A percentile compares a stretch with the other conserved stretches of the same genome.
phyloP scores from a whole-genome alignment of 2,113 vertebrate species.

The Vulpes vulpes region DNA sequence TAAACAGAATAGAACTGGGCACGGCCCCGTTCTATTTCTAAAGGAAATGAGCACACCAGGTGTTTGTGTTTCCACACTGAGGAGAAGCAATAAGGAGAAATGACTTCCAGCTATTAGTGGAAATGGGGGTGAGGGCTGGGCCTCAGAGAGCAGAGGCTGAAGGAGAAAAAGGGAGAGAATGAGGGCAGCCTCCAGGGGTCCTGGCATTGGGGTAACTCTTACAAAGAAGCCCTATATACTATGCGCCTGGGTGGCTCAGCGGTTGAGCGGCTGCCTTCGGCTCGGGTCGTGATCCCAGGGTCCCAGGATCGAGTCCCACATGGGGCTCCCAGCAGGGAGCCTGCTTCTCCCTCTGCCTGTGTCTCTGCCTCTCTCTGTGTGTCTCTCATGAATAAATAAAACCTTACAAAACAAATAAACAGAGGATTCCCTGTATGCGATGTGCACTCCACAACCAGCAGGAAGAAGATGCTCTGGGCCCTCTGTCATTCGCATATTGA shows the following conservation, averaged over 20 bases:
- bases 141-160: neutral
- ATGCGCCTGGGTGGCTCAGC: too few species aligned
- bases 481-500: neutral
- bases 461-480: neutral
- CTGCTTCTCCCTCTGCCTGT: too few species aligned
- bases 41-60: slow-evolving; percentile 24
- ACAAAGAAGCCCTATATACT: neutral
- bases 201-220: neutral
- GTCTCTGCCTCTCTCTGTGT: too few species aligned
- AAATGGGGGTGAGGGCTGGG: neutral
- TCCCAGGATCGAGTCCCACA: too few species aligned
- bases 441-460: neutral
- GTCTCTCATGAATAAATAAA: too few species aligned
- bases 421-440: neutral
- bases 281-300: too few species aligned
- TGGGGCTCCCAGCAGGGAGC: too few species aligned
- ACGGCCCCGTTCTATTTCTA: neutral
- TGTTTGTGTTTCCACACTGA: slow-evolving; percentile 33
- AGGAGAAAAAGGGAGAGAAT: neutral
- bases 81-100: slow-evolving; percentile 46
- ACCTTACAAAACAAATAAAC: too few species aligned
- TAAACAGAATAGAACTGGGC: slow-evolving; percentile 48
- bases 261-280: too few species aligned
- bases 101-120: neutral
- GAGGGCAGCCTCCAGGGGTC: neutral